Evolutionary conservation across 2,113 vertebrate genomes (phyloP).

Genomic region (Cheirogaleus medius): DNA sequence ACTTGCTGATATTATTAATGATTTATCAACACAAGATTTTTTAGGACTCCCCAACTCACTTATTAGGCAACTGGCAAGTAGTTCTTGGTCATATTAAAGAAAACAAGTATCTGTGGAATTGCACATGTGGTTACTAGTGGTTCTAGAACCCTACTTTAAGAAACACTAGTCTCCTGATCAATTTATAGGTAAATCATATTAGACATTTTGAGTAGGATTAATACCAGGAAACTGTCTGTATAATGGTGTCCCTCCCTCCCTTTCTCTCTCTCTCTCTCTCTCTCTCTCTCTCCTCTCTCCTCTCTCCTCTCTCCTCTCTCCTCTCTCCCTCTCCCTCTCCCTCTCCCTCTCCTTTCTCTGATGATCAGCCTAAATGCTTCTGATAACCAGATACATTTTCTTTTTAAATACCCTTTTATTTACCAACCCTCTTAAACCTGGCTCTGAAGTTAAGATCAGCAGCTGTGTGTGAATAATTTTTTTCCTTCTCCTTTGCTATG

Average conservation of each 20-base stretch:
- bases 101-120: background rate
- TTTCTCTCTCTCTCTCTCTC: background rate
- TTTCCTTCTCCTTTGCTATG: background rate
- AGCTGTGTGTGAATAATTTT: conserved; percentile 34
- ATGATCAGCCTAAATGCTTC: background rate
- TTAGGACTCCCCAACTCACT: background rate
- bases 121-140: background rate
- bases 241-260: background rate
- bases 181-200: conserved; percentile 23
- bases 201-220: conserved; percentile 36
- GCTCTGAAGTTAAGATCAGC: conserved; percentile 13
- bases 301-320: background rate
- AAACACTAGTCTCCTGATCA: background rate
- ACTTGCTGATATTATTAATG: background rate
- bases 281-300: background rate
- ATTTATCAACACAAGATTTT: background rate
- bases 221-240: background rate
- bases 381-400: background rate
- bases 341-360: background rate
- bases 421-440: background rate
- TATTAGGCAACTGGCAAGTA: background rate
- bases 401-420: background rate
- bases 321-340: no score
- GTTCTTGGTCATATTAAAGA: background rate
- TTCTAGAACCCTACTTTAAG: background rate